Evolutionary conservation across 1,140 invertebrate species (phyloP).

Genomic region (Ceratina australensis): DNA sequence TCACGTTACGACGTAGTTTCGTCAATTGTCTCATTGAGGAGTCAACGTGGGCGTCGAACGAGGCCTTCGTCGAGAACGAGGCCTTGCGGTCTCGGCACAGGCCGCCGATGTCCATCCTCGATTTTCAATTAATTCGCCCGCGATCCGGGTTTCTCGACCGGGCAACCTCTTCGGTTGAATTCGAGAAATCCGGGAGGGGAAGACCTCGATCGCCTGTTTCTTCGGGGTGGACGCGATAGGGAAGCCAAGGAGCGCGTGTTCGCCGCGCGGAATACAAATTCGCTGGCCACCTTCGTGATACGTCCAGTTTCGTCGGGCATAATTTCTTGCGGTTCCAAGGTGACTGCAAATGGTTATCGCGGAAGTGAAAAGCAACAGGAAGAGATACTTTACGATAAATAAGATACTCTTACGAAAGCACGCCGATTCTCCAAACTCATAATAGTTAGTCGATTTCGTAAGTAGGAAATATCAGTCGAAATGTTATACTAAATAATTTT

Average conservation of each 20-base stretch:
- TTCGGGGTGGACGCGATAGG: constrained; percentile 24
- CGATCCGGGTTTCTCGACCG: not conserved
- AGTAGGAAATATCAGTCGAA: too few relatives aligned
- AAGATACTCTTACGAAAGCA: too few relatives aligned
- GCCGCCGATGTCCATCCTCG: not conserved
- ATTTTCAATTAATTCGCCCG: constrained; percentile 15
- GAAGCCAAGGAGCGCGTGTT: not conserved
- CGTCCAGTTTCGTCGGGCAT: constrained; percentile 6
- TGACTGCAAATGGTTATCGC: constrained; percentile 22
- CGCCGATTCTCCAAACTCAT: too few relatives aligned
- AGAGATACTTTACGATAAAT: not conserved
- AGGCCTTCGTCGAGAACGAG: not conserved
- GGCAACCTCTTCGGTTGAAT: constrained; percentile 1
- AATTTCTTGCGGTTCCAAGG: constrained; percentile 11
- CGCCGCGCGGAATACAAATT: constrained; percentile 29
- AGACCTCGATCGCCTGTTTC: constrained; percentile 23
- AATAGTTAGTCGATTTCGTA: too few relatives aligned
- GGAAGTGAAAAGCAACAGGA: not conserved
- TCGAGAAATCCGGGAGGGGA: not conserved
- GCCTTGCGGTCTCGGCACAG: not conserved
- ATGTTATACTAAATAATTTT: too few relatives aligned
- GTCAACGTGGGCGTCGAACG: not conserved
- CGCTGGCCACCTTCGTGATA: constrained; percentile 13
- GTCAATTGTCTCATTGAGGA: constrained; percentile 6
- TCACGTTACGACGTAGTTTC: not conserved